Conservation (phyloP, 2,797 vertebrate species). For the Chiloscyllium punctatum region DNA sequence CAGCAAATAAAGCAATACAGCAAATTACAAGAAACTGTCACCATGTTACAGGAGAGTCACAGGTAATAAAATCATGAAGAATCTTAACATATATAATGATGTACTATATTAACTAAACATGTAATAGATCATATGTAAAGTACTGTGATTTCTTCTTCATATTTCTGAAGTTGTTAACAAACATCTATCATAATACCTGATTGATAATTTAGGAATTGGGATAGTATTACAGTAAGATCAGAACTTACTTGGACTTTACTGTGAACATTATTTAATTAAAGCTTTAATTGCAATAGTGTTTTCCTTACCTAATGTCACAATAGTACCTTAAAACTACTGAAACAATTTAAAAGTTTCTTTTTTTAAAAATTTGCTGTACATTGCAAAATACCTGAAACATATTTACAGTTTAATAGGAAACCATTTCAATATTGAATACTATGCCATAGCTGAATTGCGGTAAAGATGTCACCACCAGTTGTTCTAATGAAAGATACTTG, state of each 20-base stretch:
- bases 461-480: background rate
- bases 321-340: background rate
- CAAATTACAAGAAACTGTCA: slow-evolving; percentile 46
- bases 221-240: background rate
- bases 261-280: background rate
- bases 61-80: slow-evolving; percentile 42
- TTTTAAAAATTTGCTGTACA: background rate
- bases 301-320: background rate
- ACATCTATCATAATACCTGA: background rate
- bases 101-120: background rate
- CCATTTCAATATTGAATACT: background rate
- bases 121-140: background rate
- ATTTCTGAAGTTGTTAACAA: background rate
- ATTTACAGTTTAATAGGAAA: background rate
- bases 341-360: background rate
- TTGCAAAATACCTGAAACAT: background rate
- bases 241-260: background rate
- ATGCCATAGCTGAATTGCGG: background rate
- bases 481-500: background rate
- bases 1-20: slow-evolving; percentile 48
- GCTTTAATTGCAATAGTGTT: background rate
- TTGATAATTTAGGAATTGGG: background rate
- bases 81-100: background rate
- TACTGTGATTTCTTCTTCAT: background rate
- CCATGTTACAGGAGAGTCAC: slow-evolving; percentile 50